Percentiles rank a stretch among this genome's conserved stretches.
phyloP scores from a whole-genome alignment of 2,888 invertebrate genomes.

The Pelosia muscerda region DNA sequence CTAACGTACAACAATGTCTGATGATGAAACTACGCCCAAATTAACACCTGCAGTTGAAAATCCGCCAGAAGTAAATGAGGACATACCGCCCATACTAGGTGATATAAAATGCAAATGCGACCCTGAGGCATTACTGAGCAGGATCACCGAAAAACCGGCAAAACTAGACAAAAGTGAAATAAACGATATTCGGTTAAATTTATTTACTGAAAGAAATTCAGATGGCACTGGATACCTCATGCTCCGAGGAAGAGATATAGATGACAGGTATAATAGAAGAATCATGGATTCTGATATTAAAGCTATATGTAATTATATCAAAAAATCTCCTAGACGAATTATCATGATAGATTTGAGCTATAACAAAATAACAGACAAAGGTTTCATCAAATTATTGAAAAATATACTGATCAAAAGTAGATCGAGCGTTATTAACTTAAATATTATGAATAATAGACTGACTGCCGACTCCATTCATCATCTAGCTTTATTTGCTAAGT shows the following conservation, averaged over 20 bases:
- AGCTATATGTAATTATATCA: constrained; percentile 81
- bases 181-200: constrained; percentile 68
- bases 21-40: not conserved
- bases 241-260: constrained; percentile 83
- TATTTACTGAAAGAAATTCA: constrained; percentile 84
- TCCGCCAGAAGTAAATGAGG: not conserved
- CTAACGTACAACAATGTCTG: not conserved
- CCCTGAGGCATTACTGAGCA: constrained; percentile 55
- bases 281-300: constrained; percentile 81
- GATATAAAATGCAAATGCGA: constrained; percentile 70
- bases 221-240: constrained; percentile 84
- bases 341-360: constrained; percentile 84
- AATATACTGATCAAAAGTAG: constrained; percentile 74
- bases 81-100: not conserved
- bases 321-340: constrained; percentile 74
- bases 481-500: constrained; percentile 68
- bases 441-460: constrained; percentile 87
- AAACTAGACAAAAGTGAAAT: constrained; percentile 58
- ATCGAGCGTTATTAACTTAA: constrained; percentile 83
- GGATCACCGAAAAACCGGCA: constrained; percentile 62
- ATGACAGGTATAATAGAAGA: constrained; percentile 75
- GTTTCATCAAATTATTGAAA: constrained; percentile 77
- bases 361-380: constrained; percentile 85
- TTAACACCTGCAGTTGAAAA: not conserved
- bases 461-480: constrained; percentile 72